Evolutionary conservation across 2,113 vertebrate species (phyloP).

Genomic region (Fulica atra): DNA sequence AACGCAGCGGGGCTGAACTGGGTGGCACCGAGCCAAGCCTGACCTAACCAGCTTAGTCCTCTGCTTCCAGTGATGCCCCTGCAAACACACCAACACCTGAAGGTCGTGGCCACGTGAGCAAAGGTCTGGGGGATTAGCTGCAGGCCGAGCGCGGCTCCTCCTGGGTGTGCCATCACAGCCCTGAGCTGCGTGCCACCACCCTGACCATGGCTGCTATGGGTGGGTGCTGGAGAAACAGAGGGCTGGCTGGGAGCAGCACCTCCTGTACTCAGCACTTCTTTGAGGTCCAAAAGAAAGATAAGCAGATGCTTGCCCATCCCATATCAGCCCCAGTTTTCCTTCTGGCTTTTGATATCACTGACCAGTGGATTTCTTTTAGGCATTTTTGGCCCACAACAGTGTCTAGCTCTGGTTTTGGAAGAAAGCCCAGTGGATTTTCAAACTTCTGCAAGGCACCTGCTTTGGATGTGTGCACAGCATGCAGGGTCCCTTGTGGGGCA

Average conservation of each 20-base stretch:
- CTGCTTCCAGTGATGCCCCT: background rate
- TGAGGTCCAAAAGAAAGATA: background rate
- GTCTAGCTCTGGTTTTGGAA: background rate
- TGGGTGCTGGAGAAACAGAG: background rate
- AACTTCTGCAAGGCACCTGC: background rate
- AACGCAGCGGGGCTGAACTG: background rate
- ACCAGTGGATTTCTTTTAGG: background rate
- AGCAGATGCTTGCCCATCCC: background rate
- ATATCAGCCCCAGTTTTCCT: background rate
- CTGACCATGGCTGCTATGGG: fast-evolving
- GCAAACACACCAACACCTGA: background rate
- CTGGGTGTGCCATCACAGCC: background rate
- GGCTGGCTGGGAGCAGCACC: background rate
- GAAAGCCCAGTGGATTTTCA: background rate
- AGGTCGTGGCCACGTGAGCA: background rate
- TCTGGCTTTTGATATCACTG: background rate
- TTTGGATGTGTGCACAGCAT: background rate
- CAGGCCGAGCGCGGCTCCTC: background rate
- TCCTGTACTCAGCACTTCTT: background rate
- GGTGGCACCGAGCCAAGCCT: slow-evolving; percentile 14
- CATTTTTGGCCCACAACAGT: background rate
- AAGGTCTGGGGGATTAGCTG: background rate
- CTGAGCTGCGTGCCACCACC: background rate
- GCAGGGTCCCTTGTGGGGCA: background rate
- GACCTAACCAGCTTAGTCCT: slow-evolving; percentile 39